Percentiles rank a stretch among this genome's conserved stretches.
phyloP scores from a whole-genome alignment of 2,113 vertebrate species.

The Callorhinus ursinus region DNA sequence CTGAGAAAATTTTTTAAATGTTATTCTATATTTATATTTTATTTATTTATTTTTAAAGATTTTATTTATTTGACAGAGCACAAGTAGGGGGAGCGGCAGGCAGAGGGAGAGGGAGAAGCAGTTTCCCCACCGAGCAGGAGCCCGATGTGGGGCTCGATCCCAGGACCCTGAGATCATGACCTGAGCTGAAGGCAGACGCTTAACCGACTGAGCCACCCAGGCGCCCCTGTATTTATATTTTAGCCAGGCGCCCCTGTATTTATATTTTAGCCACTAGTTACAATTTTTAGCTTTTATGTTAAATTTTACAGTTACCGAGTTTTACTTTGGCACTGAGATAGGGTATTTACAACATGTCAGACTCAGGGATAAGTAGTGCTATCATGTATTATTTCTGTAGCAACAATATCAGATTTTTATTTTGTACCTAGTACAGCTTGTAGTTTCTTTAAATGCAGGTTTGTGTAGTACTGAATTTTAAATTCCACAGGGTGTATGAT shows the following conservation, averaged over 20 bases:
- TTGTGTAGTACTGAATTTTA: slow-evolving; percentile 24
- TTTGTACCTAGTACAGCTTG: background rate
- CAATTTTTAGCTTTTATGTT: slow-evolving; percentile 22
- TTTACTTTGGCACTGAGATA: slow-evolving; percentile 47
- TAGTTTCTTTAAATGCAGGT: background rate
- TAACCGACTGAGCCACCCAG: too few relatives aligned
- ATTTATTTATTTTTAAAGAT: background rate
- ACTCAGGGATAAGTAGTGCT: background rate
- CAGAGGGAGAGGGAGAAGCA: too few relatives aligned
- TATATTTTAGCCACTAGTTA: slow-evolving; percentile 29
- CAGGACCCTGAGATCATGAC: too few relatives aligned
- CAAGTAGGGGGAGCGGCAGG: too few relatives aligned
- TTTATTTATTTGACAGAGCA: too few relatives aligned
- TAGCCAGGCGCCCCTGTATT: background rate
- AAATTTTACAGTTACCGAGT: background rate
- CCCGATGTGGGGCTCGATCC: too few relatives aligned
- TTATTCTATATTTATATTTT: slow-evolving; percentile 38
- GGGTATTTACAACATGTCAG: background rate
- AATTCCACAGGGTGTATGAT: background rate
- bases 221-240: background rate
- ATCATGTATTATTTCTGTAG: background rate
- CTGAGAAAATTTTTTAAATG: background rate
- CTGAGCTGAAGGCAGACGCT: too few relatives aligned
- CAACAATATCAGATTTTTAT: background rate
- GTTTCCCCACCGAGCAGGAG: too few relatives aligned